Evolutionary conservation across 2,888 invertebrate genomes (phyloP).

Genomic region (Caenorhabditis drosophilae): DNA sequence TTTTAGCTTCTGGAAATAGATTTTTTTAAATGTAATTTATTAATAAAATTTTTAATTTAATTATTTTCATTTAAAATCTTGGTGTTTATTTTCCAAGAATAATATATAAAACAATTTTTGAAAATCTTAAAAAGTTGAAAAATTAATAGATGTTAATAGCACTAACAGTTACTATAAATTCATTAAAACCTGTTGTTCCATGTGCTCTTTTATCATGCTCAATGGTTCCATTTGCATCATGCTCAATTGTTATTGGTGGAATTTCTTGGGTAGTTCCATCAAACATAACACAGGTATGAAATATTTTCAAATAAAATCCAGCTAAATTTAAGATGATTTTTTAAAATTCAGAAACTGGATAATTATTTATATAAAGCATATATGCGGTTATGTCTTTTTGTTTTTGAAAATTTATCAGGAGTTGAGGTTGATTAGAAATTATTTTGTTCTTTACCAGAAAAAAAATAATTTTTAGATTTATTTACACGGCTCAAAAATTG

Average conservation of each 20-base stretch:
- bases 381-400: conserved; percentile 61
- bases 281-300: conserved; percentile 22
- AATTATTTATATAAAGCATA: conserved; percentile 57
- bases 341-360: conserved; percentile 44
- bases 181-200: conserved; percentile 39
- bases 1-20: not conserved
- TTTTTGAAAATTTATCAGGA: conserved; percentile 62
- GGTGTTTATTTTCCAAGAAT: not conserved
- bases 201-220: conserved; percentile 49
- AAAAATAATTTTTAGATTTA: conserved; percentile 19
- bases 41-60: not conserved
- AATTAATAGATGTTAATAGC: conserved; percentile 43
- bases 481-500: not conserved
- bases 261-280: conserved; percentile 53
- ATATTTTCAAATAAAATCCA: too few relatives aligned
- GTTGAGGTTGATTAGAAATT: conserved; percentile 45
- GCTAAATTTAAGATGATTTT: not conserved
- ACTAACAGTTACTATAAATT: conserved; percentile 32
- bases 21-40: not conserved
- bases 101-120: too few relatives aligned
- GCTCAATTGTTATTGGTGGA: conserved; percentile 52
- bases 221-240: conserved; percentile 60
- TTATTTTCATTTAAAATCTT: not conserved
- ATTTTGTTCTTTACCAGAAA: not conserved
- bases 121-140: too few relatives aligned